A percentile compares a stretch with the other conserved stretches of the same genome.
Evolutionary conservation across 2,113 vertebrate genomes (phyloP).

Genomic region (Butorides virescens): DNA sequence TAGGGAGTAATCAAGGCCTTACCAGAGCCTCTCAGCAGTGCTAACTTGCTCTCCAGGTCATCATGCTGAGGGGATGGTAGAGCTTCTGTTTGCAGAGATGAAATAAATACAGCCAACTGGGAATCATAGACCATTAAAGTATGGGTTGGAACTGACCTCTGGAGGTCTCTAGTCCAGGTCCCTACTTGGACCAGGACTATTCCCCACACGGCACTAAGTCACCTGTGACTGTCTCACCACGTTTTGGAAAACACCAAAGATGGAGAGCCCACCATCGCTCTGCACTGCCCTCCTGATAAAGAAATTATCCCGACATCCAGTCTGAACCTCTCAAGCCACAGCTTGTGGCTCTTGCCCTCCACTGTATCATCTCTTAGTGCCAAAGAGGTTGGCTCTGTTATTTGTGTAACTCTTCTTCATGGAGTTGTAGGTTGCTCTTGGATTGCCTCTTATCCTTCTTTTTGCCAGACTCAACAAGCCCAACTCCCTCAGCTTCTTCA

Average conservation of each 20-base stretch:
- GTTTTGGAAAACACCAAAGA: background rate
- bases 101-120: background rate
- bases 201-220: background rate
- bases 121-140: background rate
- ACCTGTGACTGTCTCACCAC: background rate
- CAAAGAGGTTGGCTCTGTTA: background rate
- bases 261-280: background rate
- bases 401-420: background rate
- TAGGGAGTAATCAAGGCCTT: background rate
- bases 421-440: background rate
- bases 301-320: background rate
- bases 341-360: background rate
- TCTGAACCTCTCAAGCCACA: background rate
- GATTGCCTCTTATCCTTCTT: background rate
- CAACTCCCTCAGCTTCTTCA: background rate
- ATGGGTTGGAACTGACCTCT: background rate
- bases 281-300: background rate
- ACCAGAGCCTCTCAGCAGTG: background rate
- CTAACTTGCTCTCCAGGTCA: background rate
- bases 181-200: background rate
- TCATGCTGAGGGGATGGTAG: background rate
- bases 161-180: background rate
- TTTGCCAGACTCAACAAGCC: background rate
- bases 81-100: background rate
- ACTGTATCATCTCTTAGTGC: background rate